Evolutionary conservation across 2,113 vertebrate genomes (phyloP).

Genomic region (Gadus macrocephalus): DNA sequence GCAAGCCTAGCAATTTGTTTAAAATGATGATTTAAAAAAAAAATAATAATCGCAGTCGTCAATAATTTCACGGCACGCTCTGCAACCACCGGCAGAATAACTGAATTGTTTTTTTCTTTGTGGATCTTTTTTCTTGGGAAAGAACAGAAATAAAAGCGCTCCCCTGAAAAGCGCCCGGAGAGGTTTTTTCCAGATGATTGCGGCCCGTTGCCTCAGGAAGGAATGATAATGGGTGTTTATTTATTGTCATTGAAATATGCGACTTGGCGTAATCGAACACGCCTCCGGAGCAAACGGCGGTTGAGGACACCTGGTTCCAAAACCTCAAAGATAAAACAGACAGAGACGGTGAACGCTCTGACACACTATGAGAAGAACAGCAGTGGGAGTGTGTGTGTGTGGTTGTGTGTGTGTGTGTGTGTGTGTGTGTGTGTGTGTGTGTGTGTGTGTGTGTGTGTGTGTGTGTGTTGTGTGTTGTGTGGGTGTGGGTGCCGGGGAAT

Average conservation of each 20-base stretch:
- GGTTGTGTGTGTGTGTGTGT: background rate
- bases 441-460: background rate
- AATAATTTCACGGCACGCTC: no score
- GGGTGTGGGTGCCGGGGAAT: background rate
- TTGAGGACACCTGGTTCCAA: slow-evolving; percentile 48
- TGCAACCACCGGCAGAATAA: no score
- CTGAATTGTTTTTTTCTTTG: no score
- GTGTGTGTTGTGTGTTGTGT: background rate
- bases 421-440: no score
- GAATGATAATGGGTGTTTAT: slow-evolving; percentile 65
- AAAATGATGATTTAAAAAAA: no score
- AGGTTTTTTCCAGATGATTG: slow-evolving; percentile 24
- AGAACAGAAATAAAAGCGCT: no score
- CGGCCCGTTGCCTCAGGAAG: slow-evolving; percentile 50
- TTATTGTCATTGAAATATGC: slow-evolving; percentile 61
- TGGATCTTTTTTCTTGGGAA: no score
- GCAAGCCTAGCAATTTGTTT: no score
- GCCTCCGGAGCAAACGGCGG: slow-evolving; percentile 27
- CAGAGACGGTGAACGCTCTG: background rate
- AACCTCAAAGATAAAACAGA: slow-evolving; percentile 45
- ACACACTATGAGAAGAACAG: background rate
- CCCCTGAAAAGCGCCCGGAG: no score
- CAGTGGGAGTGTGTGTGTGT: background rate
- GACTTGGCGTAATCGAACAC: slow-evolving; percentile 34
- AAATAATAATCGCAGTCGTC: no score